Evolutionary conservation across 2,113 vertebrate genomes (phyloP).

Genomic region (Myrmophylax atrothorax): DNA sequence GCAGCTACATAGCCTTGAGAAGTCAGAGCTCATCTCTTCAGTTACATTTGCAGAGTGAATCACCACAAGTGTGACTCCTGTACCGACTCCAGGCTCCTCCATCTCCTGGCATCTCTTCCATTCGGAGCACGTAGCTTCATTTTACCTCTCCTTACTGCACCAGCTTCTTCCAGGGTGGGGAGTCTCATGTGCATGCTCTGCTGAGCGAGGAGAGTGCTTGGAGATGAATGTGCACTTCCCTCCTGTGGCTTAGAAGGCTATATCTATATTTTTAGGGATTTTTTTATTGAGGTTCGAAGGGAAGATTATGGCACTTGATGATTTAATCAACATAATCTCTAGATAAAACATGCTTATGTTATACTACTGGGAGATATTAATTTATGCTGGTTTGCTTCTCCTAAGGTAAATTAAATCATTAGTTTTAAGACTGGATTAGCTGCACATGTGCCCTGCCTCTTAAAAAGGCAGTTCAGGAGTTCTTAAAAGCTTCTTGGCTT

Average conservation of each 20-base stretch:
- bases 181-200: not conserved
- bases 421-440: slow-evolving; percentile 41
- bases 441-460: not conserved
- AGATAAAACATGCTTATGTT: slow-evolving; percentile 69
- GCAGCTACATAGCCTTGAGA: not conserved
- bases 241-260: not conserved
- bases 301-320: slow-evolving; percentile 72
- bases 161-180: not conserved
- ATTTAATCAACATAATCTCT: slow-evolving; percentile 77
- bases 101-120: not conserved
- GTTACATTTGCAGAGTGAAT: not conserved
- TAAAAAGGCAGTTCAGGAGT: not conserved
- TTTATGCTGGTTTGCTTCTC: slow-evolving; percentile 67
- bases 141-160: not conserved
- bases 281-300: not conserved
- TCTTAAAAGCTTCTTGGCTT: not conserved
- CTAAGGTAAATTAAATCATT: slow-evolving; percentile 66
- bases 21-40: not conserved
- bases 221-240: not conserved
- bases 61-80: not conserved
- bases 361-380: slow-evolving; percentile 69
- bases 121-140: not conserved
- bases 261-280: slow-evolving; percentile 22
- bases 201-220: not conserved
- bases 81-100: not conserved